A percentile compares a stretch with the other conserved stretches of the same genome.
Conservation (phyloP, 2,113 vertebrate genomes). For the Procavia capensis region DNA sequence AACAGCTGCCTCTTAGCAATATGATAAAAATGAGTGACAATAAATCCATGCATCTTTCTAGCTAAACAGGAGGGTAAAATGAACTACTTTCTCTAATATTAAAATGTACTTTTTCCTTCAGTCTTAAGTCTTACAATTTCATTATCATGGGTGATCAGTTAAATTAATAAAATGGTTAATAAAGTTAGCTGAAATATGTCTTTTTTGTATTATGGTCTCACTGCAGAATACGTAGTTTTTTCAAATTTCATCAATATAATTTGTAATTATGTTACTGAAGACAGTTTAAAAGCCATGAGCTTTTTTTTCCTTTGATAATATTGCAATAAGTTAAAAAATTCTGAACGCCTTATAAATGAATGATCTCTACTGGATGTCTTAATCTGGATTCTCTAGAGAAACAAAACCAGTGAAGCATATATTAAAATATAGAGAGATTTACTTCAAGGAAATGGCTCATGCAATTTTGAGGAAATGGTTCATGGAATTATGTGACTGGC, state of each 20-base stretch:
- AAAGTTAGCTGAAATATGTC: neutral
- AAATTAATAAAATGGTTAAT: neutral
- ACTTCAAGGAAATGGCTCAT: neutral
- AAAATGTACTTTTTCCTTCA: neutral
- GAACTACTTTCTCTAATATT: slow-evolving; percentile 2
- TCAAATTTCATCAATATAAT: neutral
- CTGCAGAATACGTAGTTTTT: neutral
- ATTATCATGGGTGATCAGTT: neutral
- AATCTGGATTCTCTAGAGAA: neutral
- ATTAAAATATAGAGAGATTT: neutral
- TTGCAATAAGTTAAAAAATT: slow-evolving; percentile 23
- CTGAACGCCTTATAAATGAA: neutral
- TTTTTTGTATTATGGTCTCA: neutral
- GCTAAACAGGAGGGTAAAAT: neutral
- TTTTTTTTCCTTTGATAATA: neutral
- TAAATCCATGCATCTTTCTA: neutral
- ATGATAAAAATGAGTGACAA: neutral
- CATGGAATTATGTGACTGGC: neutral
- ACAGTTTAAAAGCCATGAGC: slow-evolving; percentile 4
- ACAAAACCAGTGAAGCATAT: neutral
- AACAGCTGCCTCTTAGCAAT: neutral
- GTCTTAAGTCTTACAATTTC: neutral
- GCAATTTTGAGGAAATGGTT: neutral
- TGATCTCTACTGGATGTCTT: neutral
- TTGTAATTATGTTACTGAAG: neutral